Evolutionary conservation across 2,888 invertebrate genomes (phyloP).

Genomic region (Pyrocoelia pectoralis): DNA sequence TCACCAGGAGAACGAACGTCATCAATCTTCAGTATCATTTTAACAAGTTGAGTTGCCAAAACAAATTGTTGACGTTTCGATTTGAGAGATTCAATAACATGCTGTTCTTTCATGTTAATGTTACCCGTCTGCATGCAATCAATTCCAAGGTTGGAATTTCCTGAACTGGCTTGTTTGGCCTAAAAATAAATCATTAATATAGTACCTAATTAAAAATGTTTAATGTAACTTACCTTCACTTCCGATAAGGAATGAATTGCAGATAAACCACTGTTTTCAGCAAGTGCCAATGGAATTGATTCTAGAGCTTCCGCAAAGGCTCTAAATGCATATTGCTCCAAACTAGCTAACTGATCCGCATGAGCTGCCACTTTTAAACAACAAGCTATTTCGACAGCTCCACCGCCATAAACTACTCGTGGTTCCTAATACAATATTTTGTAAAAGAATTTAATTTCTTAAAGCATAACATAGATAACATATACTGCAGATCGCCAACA

Average conservation of each 20-base stretch:
- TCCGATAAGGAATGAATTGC: slow-evolving; percentile 93
- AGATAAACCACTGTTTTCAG: slow-evolving; percentile 95
- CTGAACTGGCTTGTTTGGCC: slow-evolving; percentile 85
- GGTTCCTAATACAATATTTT: slow-evolving; percentile 63
- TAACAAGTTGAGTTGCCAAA: slow-evolving; percentile 96
- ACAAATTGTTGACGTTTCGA: slow-evolving; percentile 98
- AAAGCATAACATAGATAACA: no score
- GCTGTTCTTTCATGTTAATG: slow-evolving; percentile 91
- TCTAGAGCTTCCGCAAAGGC: slow-evolving; percentile 97
- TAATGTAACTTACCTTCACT: slow-evolving; percentile 66
- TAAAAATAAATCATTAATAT: slow-evolving; percentile 42
- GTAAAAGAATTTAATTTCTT: neutral
- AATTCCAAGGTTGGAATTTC: slow-evolving; percentile 88
- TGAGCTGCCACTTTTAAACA: slow-evolving; percentile 88
- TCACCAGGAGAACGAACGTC: slow-evolving; percentile 76
- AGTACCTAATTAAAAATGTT: no score
- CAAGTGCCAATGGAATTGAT: slow-evolving; percentile 91
- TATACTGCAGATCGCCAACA: no score
- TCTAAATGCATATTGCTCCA: slow-evolving; percentile 97
- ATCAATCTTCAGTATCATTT: slow-evolving; percentile 99
- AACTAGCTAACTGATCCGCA: slow-evolving; percentile 85
- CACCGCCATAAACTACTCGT: slow-evolving; percentile 96
- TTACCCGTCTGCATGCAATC: slow-evolving; percentile 90
- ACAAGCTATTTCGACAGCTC: slow-evolving; percentile 95
- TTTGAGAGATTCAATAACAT: slow-evolving; percentile 95